These are phyloP conservation scores for Bovichtus diacanthus DNA, from an alignment of 2,797 vertebrate species.

Conservation along the genomic window DNA sequence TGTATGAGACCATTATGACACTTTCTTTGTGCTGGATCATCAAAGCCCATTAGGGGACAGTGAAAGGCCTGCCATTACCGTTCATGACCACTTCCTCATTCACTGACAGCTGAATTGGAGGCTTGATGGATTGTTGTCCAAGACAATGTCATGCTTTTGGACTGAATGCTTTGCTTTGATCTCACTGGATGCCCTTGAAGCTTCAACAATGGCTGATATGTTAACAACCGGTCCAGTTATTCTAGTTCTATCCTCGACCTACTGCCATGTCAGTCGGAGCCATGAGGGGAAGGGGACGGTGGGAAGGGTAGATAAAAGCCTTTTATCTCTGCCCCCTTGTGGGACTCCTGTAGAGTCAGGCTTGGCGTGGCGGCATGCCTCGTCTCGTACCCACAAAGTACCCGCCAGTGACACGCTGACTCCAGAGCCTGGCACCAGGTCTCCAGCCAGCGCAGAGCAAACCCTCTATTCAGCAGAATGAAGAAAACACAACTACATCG, in stretches of 20 bases:
- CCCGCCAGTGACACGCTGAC: conserved; percentile 72
- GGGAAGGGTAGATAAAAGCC: conserved; percentile 65
- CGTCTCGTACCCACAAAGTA: conserved; percentile 73
- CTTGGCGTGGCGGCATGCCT: conserved; percentile 66
- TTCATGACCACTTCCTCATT: conserved; percentile 79
- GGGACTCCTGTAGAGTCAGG: conserved; percentile 62
- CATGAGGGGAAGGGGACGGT: conserved; percentile 43
- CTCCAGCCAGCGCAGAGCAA: conserved; percentile 72
- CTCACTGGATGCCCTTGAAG: conserved; percentile 76
- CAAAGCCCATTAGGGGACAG: conserved; percentile 79
- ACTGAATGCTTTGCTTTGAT: conserved; percentile 81
- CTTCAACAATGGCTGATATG: conserved; percentile 75
- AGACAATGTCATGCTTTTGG: conserved; percentile 79
- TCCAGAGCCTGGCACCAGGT: conserved; percentile 80
- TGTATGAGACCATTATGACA: conserved; percentile 72
- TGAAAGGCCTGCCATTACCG: conserved; percentile 70
- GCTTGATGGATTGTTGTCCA: conserved; percentile 76
- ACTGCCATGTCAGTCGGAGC: conserved; percentile 69
- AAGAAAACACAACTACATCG: conserved; percentile 77
- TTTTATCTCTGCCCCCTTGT: conserved; percentile 72
- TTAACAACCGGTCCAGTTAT: conserved; percentile 79
- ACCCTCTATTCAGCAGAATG: conserved; percentile 78
- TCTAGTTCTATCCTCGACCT: conserved; percentile 72
- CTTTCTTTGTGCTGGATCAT: conserved; percentile 77
- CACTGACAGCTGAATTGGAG: conserved; percentile 78